phyloP scores from a whole-genome alignment of 92 coral and sea anemone species.

The Hydrozoanthus gracilis region DNA sequence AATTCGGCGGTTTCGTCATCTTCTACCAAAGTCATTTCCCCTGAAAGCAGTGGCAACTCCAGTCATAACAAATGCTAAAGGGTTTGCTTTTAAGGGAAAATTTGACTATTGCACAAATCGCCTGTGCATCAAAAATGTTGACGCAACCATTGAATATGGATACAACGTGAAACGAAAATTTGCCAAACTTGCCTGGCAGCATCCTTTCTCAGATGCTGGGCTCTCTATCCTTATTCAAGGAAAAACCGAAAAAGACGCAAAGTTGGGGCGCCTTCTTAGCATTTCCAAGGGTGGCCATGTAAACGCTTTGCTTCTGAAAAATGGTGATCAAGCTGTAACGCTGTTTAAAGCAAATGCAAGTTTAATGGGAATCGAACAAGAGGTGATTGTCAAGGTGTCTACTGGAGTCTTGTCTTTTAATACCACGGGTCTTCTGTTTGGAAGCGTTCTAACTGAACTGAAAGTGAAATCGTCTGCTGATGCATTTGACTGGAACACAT shows the following conservation, averaged over 20 bases:
- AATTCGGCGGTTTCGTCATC: constrained; percentile 2
- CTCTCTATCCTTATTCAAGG: background rate
- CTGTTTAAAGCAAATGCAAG: background rate
- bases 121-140: background rate
- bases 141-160: constrained; percentile 19
- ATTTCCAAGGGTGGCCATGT: background rate
- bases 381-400: background rate
- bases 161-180: background rate
- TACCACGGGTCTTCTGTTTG: background rate
- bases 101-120: constrained; percentile 1
- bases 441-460: background rate
- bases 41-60: background rate
- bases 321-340: background rate
- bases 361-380: background rate
- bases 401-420: background rate
- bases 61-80: background rate
- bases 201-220: background rate
- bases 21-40: background rate
- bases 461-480: background rate
- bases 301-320: background rate
- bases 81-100: constrained; percentile 1
- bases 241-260: background rate
- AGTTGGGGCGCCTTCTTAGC: constrained; percentile 19
- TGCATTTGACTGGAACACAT: background rate
- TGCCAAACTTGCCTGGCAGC: background rate